Conservation (phyloP, 2,888 invertebrate genomes). For the Drosophila paramelanica region DNA sequence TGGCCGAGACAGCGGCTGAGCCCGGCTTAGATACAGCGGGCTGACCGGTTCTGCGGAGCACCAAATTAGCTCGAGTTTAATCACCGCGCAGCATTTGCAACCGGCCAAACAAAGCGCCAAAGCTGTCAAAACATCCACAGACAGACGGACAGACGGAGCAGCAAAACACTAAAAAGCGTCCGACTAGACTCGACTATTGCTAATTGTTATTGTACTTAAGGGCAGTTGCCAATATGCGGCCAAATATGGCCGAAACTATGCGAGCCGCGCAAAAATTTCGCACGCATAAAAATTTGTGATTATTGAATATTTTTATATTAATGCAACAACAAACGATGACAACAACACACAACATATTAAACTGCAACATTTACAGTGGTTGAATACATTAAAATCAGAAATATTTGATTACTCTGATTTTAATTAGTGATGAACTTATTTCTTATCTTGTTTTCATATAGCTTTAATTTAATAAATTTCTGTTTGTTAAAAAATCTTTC, state of each 20-base stretch:
- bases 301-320: slow-evolving; percentile 71
- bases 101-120: slow-evolving; percentile 48
- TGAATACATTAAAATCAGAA: no score
- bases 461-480: no score
- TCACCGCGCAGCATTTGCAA: slow-evolving; percentile 55
- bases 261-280: slow-evolving; percentile 50
- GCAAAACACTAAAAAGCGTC: background rate
- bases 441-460: no score
- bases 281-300: slow-evolving; percentile 77
- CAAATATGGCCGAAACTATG: slow-evolving; percentile 48
- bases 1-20: slow-evolving; percentile 28
- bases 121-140: slow-evolving; percentile 64
- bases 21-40: slow-evolving; percentile 7
- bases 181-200: slow-evolving; percentile 39
- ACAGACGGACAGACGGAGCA: background rate
- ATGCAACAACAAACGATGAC: slow-evolving; percentile 32
- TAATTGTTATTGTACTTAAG: slow-evolving; percentile 66
- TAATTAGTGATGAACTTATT: no score
- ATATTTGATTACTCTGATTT: no score
- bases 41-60: slow-evolving; percentile 72
- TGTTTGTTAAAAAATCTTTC: no score
- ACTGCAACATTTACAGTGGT: slow-evolving; percentile 47
- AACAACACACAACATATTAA: slow-evolving; percentile 41
- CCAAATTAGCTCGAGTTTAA: slow-evolving; percentile 77
- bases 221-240: slow-evolving; percentile 3